These are phyloP conservation scores for Brenthis ino DNA, from an alignment of 2,888 invertebrate species.

Conservation along the genomic window DNA sequence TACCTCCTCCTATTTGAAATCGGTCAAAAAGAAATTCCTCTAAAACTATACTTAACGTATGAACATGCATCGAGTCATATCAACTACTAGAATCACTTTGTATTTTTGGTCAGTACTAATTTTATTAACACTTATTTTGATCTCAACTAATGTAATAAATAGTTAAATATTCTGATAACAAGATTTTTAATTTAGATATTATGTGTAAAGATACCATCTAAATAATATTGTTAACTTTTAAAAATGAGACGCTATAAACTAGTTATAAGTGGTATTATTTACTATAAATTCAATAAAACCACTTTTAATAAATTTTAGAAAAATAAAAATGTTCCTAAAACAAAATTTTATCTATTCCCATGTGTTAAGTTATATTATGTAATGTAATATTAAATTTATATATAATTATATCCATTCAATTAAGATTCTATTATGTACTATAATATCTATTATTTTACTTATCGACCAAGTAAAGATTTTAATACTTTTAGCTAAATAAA, in stretches of 20 bases:
- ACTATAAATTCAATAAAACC: not conserved
- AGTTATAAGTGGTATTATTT: constrained; percentile 2
- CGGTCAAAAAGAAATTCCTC: no score
- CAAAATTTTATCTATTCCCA: not conserved
- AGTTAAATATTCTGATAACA: constrained; percentile 9
- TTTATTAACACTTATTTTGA: constrained; percentile 8
- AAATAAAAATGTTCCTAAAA: constrained; percentile 10
- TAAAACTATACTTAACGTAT: no score
- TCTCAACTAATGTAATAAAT: constrained; percentile 16
- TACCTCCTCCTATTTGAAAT: no score
- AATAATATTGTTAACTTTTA: constrained; percentile 3
- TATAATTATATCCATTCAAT: no score
- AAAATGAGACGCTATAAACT: not conserved
- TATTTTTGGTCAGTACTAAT: constrained; percentile 19
- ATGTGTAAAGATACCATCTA: not conserved
- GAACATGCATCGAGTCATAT: no score
- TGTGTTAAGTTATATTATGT: not conserved
- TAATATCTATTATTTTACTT: no score
- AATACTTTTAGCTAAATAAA: no score
- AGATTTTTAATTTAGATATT: constrained; percentile 2
- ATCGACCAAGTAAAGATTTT: no score
- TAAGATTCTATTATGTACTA: no score
- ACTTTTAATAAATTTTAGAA: not conserved
- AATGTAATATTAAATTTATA: not conserved
- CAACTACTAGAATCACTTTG: not conserved